Conservation (phyloP, 2,888 invertebrate species). For the Tachina fera region DNA sequence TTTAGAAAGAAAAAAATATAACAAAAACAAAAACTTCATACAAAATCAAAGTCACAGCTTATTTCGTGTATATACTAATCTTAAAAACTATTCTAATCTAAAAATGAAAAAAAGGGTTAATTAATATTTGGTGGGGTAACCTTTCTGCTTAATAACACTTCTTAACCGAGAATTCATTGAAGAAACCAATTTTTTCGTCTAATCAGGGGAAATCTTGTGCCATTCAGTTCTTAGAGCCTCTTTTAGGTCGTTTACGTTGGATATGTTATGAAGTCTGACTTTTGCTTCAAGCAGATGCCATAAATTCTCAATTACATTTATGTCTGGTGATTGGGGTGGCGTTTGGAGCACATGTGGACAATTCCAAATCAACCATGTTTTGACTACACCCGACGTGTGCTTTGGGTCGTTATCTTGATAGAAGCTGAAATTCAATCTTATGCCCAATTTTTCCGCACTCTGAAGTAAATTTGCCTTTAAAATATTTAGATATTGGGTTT, state of each 20-base stretch:
- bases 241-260: neutral
- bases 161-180: neutral
- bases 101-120: neutral
- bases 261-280: neutral
- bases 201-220: neutral
- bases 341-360: neutral
- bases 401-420: neutral
- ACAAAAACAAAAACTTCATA: no score
- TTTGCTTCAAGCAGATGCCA: neutral
- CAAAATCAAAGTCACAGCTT: no score
- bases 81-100: no score
- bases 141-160: neutral
- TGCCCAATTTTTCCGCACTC: constrained; percentile 5
- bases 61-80: no score
- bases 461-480: constrained; percentile 18
- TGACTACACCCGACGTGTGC: neutral
- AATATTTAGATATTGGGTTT: neutral
- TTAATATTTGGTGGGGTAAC: neutral
- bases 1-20: no score
- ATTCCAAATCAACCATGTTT: constrained; percentile 6
- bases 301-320: constrained; percentile 12
- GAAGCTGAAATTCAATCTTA: constrained; percentile 3
- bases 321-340: constrained; percentile 5
- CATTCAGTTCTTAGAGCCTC: neutral
- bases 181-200: neutral